These are phyloP conservation scores for Macroteleia sp. DNA, from an alignment of 2,888 invertebrate genomes.

Conservation along the genomic window DNA sequence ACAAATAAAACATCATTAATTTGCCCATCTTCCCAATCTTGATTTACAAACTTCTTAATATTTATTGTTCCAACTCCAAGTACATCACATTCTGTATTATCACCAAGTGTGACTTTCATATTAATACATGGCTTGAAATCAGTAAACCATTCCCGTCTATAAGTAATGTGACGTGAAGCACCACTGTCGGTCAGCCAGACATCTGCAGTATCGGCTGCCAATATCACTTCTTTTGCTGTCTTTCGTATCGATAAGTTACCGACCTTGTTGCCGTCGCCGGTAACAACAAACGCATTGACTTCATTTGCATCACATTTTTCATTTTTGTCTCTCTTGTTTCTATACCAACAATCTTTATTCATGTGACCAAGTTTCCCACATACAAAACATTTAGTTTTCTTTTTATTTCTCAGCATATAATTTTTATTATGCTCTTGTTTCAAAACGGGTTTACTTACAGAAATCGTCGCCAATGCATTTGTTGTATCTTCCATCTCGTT, in stretches of 20 bases:
- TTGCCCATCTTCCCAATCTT: neutral
- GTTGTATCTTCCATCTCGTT: slow-evolving; percentile 20
- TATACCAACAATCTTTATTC: neutral
- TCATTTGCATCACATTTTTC: neutral
- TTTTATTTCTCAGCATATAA: neutral
- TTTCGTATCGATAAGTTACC: neutral
- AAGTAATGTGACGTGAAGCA: neutral
- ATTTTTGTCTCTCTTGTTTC: neutral
- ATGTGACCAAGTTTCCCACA: slow-evolving; percentile 6
- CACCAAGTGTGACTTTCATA: neutral
- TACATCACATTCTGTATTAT: neutral
- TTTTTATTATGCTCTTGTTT: neutral
- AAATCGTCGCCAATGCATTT: slow-evolving; percentile 11
- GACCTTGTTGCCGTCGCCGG: neutral
- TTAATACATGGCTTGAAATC: neutral
- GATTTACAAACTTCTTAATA: neutral
- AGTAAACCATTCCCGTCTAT: slow-evolving; percentile 1
- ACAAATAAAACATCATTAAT: slow-evolving; percentile 27
- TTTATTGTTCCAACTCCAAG: neutral
- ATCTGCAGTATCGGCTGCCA: neutral
- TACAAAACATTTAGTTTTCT: neutral
- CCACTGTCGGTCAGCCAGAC: neutral
- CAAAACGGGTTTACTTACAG: neutral
- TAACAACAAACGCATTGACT: slow-evolving; percentile 7
- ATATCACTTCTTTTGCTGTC: neutral